Evolutionary conservation across 2,888 invertebrate genomes (phyloP).

Genomic region (Cosmia pyralina): DNA sequence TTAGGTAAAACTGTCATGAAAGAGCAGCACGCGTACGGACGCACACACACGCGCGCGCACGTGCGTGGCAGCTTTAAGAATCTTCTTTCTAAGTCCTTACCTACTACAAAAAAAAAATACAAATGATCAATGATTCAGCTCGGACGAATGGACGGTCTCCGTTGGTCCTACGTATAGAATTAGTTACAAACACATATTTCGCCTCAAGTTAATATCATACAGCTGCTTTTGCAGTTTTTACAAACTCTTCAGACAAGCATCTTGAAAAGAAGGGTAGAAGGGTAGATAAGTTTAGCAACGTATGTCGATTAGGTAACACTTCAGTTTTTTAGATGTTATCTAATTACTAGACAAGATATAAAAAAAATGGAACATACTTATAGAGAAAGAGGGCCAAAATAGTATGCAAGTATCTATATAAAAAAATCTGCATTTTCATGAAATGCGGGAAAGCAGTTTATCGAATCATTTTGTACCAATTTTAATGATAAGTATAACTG

Average conservation of each 20-base stretch:
- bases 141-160: not conserved
- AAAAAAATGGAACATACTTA: not conserved
- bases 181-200: not conserved
- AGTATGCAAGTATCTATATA: no score
- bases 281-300: not conserved
- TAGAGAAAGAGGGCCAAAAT: no score
- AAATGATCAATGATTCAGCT: not conserved
- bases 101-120: not conserved
- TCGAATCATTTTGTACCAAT: not conserved
- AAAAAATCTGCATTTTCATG: not conserved
- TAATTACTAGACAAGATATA: not conserved
- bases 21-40: no score
- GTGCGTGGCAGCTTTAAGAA: no score
- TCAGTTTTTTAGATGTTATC: not conserved
- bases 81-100: not conserved
- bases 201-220: not conserved
- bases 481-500: no score
- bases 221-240: not conserved
- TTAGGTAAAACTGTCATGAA: not conserved
- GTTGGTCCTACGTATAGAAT: not conserved
- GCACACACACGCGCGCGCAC: no score
- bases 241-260: not conserved
- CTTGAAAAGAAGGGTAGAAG: not conserved
- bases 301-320: not conserved
- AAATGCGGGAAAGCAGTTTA: not conserved